Percentiles rank a stretch among this genome's conserved stretches.
Conservation (phyloP, 1,140 invertebrate species). For the Drosophila sturtevanti region DNA sequence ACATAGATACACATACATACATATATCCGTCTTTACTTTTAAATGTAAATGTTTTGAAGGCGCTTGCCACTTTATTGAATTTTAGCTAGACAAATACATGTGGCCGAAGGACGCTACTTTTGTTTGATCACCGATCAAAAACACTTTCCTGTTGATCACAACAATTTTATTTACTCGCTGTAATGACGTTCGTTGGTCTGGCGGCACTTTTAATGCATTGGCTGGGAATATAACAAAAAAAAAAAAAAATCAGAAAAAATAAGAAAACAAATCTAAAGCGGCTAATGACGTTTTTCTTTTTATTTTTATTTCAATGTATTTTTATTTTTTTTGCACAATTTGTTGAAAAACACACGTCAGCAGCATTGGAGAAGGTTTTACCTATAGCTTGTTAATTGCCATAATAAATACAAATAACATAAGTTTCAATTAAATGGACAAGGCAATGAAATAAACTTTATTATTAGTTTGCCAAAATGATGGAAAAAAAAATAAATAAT, state of each 20-base stretch:
- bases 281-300: not conserved
- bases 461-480: slow-evolving; percentile 1
- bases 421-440: slow-evolving; percentile 4
- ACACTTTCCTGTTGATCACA: too few species aligned
- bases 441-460: slow-evolving; percentile 8
- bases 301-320: not conserved
- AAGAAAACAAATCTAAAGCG: not conserved
- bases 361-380: not conserved
- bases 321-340: too few species aligned
- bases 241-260: too few species aligned
- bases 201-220: not conserved
- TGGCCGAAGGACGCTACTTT: too few species aligned
- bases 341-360: not conserved
- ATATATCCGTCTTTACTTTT: not conserved
- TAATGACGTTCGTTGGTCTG: not conserved
- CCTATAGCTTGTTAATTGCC: not conserved
- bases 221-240: not conserved
- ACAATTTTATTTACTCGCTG: not conserved
- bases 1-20: not conserved
- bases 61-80: not conserved
- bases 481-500: not conserved
- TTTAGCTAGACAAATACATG: too few species aligned
- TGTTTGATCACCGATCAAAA: too few species aligned
- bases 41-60: too few species aligned
- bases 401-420: slow-evolving; percentile 3